Percentiles rank a stretch among this genome's conserved stretches.
phyloP scores from a whole-genome alignment of 2,113 vertebrate genomes.

The Lepus americanus region DNA sequence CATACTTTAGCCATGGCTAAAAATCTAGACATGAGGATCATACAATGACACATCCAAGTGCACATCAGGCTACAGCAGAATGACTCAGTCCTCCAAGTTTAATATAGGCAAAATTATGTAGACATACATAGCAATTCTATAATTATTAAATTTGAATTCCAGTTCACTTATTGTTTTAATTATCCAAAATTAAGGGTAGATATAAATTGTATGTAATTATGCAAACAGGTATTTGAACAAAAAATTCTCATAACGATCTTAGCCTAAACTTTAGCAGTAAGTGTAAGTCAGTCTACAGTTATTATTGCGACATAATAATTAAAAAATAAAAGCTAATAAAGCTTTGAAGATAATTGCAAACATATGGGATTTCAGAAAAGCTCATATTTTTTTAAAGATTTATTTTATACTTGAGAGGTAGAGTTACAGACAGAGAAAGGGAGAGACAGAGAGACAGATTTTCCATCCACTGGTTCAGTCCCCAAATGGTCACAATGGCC shows the following conservation, averaged over 20 bases:
- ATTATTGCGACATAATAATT: neutral
- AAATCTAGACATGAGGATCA: neutral
- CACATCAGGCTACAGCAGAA: neutral
- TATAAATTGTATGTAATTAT: neutral
- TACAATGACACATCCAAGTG: neutral
- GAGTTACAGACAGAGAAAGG: no score
- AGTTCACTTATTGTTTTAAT: neutral
- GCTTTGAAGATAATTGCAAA: neutral
- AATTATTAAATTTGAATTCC: neutral
- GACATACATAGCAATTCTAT: neutral
- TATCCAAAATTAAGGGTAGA: neutral
- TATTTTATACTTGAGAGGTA: no score
- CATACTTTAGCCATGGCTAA: neutral
- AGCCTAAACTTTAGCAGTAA: constrained; percentile 14
- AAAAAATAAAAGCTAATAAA: neutral
- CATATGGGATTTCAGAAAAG: neutral
- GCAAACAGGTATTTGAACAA: neutral
- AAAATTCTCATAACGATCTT: neutral
- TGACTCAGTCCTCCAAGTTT: neutral
- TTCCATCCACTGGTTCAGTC: no score
- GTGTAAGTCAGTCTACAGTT: neutral
- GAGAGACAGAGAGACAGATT: no score
- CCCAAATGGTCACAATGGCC: no score
- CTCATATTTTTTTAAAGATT: neutral
- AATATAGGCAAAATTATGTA: neutral